Evolutionary conservation across 2,113 vertebrate species (phyloP), one percentile per base, ranked within the genome.

Genomic region (Silurus glanis): DNA sequence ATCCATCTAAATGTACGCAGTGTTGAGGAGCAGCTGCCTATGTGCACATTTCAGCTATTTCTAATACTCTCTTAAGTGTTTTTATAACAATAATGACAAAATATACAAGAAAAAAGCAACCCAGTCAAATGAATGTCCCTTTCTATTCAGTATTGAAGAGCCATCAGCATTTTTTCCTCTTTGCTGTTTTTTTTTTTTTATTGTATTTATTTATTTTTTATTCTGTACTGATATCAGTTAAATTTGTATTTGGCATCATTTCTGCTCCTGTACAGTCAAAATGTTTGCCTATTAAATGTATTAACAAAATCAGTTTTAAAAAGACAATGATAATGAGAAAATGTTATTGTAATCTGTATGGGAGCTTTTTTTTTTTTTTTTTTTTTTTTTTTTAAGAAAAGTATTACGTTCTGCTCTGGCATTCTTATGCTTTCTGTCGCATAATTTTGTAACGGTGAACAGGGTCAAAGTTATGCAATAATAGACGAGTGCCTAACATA

Each of bases 391-490:
- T n/a, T n/a, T n/a, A 49, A 71, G 69, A 21, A 76, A 87, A 91
- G 89, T 91, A 90, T 93, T 91, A 90, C 89, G 91, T 80, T 56
- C 62, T 28, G 89, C 89, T 86, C 87, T 91, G 87, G 88, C 88
- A 86, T 86, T 93, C 87, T 91, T 88, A 87, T 90, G 88, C 74
- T 88, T 91, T 94, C 92, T 91, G 53, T 91, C 91, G 94, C 95
- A 95, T 95, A 95, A 95, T 95, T 95, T 94, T 95, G 95, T 93
- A 94, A 94, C 90, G 94, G 94, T 89, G 92, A 95, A 93, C 95
- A 96, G 95, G 95, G 95, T 96, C 94, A 95, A 95, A 95, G 94
- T 96, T 96, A 96, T 95, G 95, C 95, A 96, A 95, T 95, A 96
- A 94, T 93, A 37, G 81, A 95, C 89, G 93, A 96, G 95, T 95